Evolutionary conservation across 2,888 invertebrate genomes (phyloP).

Genomic region (Drosophila meridiana): DNA sequence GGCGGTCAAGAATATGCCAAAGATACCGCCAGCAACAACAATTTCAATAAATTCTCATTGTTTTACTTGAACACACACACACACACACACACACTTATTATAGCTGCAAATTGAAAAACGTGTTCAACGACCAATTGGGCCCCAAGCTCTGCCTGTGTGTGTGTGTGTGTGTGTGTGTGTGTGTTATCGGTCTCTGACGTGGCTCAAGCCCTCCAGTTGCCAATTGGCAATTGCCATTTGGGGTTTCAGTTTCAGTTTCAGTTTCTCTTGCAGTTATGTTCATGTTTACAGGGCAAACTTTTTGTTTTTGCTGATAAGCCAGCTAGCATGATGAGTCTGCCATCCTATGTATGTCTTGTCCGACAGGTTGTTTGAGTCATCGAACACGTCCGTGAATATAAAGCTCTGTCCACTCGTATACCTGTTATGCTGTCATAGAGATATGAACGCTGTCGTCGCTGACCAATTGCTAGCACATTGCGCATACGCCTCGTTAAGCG

Average conservation of each 20-base stretch:
- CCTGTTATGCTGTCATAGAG: conserved; percentile 46
- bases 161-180: conserved; percentile 7
- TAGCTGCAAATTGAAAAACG: conserved; percentile 63
- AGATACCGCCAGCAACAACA: conserved; percentile 29
- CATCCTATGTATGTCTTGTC: conserved; percentile 11
- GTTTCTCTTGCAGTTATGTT: conserved; percentile 33
- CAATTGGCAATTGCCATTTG: conserved; percentile 26
- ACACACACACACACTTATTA: conserved; percentile 1
- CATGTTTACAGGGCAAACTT: conserved; percentile 66
- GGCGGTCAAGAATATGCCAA: conserved; percentile 55
- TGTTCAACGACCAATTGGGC: conserved; percentile 71
- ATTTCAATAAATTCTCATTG: conserved; percentile 43
- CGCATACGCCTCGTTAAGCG: conserved; percentile 65
- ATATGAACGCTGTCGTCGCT: conserved; percentile 42
- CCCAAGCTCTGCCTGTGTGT: neutral
- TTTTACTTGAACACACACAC: conserved; percentile 27
- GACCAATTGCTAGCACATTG: conserved; percentile 61
- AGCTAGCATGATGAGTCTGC: neutral
- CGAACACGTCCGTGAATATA: conserved; percentile 55
- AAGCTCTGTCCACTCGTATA: neutral
- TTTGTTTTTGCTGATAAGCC: conserved; percentile 66
- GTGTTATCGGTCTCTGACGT: conserved; percentile 37
- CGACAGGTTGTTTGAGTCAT: conserved; percentile 52
- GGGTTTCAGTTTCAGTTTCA: conserved; percentile 25
- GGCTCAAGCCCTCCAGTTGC: conserved; percentile 23